Percentiles rank a stretch among this genome's conserved stretches.
These are phyloP conservation scores for Acronicta leporina DNA, from an alignment of 2,888 invertebrate genomes.

Conservation along the genomic window DNA sequence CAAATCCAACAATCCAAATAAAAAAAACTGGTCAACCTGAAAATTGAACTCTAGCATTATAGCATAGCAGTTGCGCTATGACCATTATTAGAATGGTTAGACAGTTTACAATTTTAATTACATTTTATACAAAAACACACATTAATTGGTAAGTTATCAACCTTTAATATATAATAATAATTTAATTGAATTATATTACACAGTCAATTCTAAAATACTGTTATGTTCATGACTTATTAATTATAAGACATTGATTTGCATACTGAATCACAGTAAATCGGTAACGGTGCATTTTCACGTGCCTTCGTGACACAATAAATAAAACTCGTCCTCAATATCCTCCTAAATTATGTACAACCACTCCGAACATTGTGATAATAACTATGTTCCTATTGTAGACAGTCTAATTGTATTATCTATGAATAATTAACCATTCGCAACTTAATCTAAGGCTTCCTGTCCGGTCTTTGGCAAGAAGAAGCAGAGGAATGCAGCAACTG, in stretches of 20 bases:
- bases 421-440: constrained; percentile 63
- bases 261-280: constrained; percentile 82
- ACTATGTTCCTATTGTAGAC: constrained; percentile 51
- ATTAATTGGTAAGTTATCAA: constrained; percentile 71
- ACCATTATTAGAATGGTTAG: too few species aligned
- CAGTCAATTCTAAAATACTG: constrained; percentile 88
- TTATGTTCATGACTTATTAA: constrained; percentile 78
- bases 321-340: constrained; percentile 83
- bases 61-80: too few species aligned
- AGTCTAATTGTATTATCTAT: constrained; percentile 80
- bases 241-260: constrained; percentile 67
- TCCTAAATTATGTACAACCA: constrained; percentile 84
- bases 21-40: too few species aligned
- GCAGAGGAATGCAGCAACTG: constrained; percentile 93
- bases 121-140: constrained; percentile 55
- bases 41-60: too few species aligned
- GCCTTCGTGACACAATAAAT: constrained; percentile 60
- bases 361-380: constrained; percentile 63
- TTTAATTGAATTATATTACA: constrained; percentile 86
- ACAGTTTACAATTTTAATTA: too few species aligned
- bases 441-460: constrained; percentile 91
- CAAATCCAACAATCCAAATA: too few species aligned
- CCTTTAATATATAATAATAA: constrained; percentile 84
- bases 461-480: constrained; percentile 93
- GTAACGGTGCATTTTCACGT: constrained; percentile 65